These are phyloP conservation scores for Bubo scandiacus DNA, from an alignment of 2,113 vertebrate species.

Conservation along the genomic window DNA sequence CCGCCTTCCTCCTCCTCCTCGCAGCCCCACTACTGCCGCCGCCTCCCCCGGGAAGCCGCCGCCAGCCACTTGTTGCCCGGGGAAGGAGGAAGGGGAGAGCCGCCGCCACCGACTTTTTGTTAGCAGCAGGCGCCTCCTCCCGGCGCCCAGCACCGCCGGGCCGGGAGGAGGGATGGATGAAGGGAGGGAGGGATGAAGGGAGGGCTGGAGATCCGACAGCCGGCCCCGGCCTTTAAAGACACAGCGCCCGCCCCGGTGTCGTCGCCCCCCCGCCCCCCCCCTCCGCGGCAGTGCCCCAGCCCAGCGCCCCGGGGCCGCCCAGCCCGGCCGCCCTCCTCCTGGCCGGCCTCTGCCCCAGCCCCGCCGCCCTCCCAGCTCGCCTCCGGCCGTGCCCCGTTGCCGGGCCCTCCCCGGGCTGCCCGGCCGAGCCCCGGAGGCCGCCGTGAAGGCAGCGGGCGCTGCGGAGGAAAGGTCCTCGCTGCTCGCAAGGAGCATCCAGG, in stretches of 20 bases:
- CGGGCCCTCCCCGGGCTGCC: neutral
- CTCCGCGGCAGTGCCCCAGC: neutral
- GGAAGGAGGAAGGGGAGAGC: neutral
- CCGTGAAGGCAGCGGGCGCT: neutral
- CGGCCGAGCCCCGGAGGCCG: neutral
- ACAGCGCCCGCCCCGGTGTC: neutral
- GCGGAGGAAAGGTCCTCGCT: too few species aligned
- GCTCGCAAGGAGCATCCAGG: too few species aligned
- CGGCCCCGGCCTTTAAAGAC: constrained; percentile 21
- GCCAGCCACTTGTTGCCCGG: constrained; percentile 64
- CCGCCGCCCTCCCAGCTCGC: neutral
- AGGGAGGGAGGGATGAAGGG: neutral
- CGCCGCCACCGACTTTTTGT: constrained; percentile 68
- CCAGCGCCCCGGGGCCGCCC: too few species aligned
- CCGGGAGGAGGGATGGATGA: neutral
- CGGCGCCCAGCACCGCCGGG: constrained; percentile 52
- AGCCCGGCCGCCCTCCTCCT: neutral
- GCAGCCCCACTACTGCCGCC: neutral
- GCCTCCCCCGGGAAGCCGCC: constrained; percentile 44
- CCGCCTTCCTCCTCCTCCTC: neutral
- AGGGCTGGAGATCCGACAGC: neutral
- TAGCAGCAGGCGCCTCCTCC: constrained; percentile 77
- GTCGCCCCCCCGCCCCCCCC: too few species aligned
- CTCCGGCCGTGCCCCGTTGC: too few species aligned
- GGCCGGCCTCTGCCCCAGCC: neutral